A percentile compares a stretch with the other conserved stretches of the same genome.
phyloP scores from a whole-genome alignment of 2,888 invertebrate species.

The Anthoptus insignis region DNA sequence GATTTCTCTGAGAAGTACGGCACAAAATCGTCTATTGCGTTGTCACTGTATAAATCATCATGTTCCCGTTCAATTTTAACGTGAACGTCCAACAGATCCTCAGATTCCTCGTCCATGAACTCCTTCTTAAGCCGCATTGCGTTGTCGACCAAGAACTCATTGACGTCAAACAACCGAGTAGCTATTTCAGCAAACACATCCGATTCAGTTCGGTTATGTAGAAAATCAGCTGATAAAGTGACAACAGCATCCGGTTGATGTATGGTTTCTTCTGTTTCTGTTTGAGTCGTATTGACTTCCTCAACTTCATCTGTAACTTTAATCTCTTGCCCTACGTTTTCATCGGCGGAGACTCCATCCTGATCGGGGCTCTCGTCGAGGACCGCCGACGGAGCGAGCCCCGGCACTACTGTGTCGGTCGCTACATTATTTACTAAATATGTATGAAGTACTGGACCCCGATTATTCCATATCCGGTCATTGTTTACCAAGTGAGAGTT shows the following conservation, averaged over 20 bases:
- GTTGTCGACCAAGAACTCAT: constrained; percentile 73
- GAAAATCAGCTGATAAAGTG: constrained; percentile 73
- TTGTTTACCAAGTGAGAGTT: constrained; percentile 69
- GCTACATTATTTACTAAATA: constrained; percentile 83
- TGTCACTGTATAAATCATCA: constrained; percentile 76
- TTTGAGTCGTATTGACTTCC: constrained; percentile 14
- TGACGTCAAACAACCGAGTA: constrained; percentile 77
- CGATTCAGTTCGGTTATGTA: constrained; percentile 69
- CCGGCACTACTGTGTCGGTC: constrained; percentile 76
- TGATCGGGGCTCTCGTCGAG: constrained; percentile 58
- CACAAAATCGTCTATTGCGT: constrained; percentile 78
- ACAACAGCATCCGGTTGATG: constrained; percentile 69
- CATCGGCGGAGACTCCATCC: constrained; percentile 77
- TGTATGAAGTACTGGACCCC: constrained; percentile 75
- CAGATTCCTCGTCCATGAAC: constrained; percentile 52
- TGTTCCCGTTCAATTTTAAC: constrained; percentile 71
- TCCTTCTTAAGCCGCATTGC: constrained; percentile 80
- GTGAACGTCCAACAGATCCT: constrained; percentile 55
- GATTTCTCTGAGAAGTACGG: constrained; percentile 73
- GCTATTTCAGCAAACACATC: constrained; percentile 79
- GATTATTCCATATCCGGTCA: constrained; percentile 77
- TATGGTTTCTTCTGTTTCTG: constrained; percentile 50
- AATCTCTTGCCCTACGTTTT: constrained; percentile 80
- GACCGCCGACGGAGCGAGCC: constrained; percentile 66
- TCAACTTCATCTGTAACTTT: constrained; percentile 74